A percentile compares a stretch with the other conserved stretches of the same genome.
phyloP scores from a whole-genome alignment of 2,797 vertebrate species.

The Lutra lutra region DNA sequence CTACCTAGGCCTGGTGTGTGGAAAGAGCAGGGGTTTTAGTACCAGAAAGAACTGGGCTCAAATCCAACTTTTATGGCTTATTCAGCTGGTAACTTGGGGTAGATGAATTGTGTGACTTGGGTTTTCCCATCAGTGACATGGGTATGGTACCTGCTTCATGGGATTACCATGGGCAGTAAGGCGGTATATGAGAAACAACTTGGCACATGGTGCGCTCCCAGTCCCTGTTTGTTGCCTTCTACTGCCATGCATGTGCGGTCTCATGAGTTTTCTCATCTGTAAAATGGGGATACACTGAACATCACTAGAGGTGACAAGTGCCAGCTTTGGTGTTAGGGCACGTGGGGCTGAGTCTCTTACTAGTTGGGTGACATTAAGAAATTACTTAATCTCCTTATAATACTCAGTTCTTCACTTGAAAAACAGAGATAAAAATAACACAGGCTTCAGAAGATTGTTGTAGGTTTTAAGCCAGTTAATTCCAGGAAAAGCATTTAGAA shows the following conservation, averaged over 20 bases:
- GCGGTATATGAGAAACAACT: background rate
- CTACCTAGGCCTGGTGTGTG: background rate
- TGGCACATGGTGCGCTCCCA: background rate
- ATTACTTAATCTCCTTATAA: background rate
- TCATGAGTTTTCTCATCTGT: background rate
- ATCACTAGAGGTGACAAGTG: background rate
- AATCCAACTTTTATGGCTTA: background rate
- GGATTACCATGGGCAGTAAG: background rate
- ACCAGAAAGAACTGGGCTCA: background rate
- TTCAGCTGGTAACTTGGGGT: background rate
- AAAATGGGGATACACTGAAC: background rate
- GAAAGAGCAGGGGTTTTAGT: background rate
- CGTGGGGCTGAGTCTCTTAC: background rate
- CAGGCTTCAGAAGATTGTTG: background rate
- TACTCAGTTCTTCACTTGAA: slow-evolving; percentile 13
- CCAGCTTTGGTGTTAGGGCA: background rate
- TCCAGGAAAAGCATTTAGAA: background rate
- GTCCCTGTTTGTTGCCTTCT: background rate
- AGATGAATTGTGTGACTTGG: background rate
- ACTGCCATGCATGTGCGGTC: background rate
- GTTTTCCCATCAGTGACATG: background rate
- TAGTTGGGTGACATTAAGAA: background rate
- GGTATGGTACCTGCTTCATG: background rate
- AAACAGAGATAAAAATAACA: background rate
- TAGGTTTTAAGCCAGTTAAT: background rate